Evolutionary conservation across 2,797 vertebrate genomes (phyloP).

Genomic region (Gephyroberyx darwinii): DNA sequence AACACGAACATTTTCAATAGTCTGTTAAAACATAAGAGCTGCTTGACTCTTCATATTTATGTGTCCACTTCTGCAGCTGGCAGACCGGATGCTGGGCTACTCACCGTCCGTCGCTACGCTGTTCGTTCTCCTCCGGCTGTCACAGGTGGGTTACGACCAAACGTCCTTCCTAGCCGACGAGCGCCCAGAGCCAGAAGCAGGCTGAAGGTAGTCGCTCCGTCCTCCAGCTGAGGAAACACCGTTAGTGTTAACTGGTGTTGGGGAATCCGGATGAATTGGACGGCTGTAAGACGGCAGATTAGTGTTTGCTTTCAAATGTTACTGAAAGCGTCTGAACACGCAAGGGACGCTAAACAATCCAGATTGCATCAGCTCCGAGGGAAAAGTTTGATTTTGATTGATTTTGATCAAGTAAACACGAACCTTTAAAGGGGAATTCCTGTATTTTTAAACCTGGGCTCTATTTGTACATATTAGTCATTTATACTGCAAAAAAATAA

Average conservation of each 20-base stretch:
- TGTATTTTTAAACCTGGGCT: too few relatives aligned
- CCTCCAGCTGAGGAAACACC: not conserved
- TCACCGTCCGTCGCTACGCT: not conserved
- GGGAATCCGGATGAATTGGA: not conserved
- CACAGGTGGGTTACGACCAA: not conserved
- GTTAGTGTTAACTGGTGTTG: not conserved
- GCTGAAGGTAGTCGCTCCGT: not conserved
- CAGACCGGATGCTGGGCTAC: too few relatives aligned
- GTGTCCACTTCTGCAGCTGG: slow-evolving; percentile 48
- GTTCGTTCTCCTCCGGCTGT: not conserved
- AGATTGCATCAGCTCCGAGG: too few relatives aligned
- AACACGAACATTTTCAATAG: too few relatives aligned
- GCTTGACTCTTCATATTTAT: slow-evolving; percentile 16
- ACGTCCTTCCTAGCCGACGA: not conserved
- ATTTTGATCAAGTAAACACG: too few relatives aligned
- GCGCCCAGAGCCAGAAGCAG: not conserved
- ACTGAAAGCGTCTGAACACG: not conserved
- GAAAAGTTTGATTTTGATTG: too few relatives aligned
- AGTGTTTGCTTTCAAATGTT: not conserved
- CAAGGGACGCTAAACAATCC: not conserved
- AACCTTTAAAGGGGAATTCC: too few relatives aligned
- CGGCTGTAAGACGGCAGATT: not conserved
- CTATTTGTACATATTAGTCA: too few relatives aligned
- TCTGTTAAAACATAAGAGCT: too few relatives aligned
- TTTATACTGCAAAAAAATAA: too few relatives aligned